Conservation (phyloP, 2,888 invertebrate genomes). For the Eurois occulta region DNA sequence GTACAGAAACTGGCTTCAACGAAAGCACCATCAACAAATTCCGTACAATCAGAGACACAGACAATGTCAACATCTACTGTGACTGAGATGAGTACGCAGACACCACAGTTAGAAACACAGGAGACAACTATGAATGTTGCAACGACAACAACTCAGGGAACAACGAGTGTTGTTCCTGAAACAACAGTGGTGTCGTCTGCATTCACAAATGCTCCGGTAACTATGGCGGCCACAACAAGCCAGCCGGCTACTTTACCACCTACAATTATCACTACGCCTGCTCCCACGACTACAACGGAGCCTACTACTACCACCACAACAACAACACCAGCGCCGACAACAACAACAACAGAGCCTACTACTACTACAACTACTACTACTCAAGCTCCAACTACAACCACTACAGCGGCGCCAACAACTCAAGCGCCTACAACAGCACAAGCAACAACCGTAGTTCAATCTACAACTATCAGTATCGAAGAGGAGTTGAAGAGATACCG, state of each 20-base stretch:
- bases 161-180: slow-evolving; percentile 62
- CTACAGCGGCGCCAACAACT: slow-evolving; percentile 66
- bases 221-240: slow-evolving; percentile 72
- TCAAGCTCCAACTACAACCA: slow-evolving; percentile 56
- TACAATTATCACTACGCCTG: slow-evolving; percentile 64
- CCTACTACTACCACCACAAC: slow-evolving; percentile 60
- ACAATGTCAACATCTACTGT: slow-evolving; percentile 73
- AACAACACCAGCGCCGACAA: slow-evolving; percentile 57
- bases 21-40: slow-evolving; percentile 77
- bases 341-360: slow-evolving; percentile 62
- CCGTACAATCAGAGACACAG: slow-evolving; percentile 74
- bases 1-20: slow-evolving; percentile 85
- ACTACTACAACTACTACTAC: slow-evolving; percentile 69
- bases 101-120: slow-evolving; percentile 77
- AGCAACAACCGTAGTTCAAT: slow-evolving; percentile 64
- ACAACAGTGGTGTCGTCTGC: slow-evolving; percentile 63
- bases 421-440: slow-evolving; percentile 67
- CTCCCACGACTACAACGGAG: slow-evolving; percentile 64
- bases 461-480: slow-evolving; percentile 73
- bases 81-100: slow-evolving; percentile 82
- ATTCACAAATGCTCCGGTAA: slow-evolving; percentile 65
- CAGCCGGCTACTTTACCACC: slow-evolving; percentile 63
- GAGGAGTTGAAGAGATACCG: slow-evolving; percentile 79
- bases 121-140: slow-evolving; percentile 68
- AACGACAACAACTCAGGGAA: slow-evolving; percentile 70